Conservation (phyloP, 2,797 vertebrate genomes). For the Eupleurogrammus muticus region DNA sequence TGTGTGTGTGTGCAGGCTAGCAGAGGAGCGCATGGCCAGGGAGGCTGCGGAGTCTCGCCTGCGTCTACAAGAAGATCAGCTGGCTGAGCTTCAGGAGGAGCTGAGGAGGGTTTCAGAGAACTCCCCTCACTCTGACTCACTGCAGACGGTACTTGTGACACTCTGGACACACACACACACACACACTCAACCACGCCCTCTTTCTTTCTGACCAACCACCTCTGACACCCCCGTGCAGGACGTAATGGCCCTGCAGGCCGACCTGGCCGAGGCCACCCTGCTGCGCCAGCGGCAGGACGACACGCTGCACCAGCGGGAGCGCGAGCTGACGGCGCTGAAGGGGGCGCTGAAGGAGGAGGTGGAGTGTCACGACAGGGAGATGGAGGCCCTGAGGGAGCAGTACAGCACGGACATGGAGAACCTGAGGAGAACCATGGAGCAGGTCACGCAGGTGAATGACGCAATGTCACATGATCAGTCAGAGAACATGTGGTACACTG, state of each 20-base stretch:
- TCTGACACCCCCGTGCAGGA: conserved; percentile 78
- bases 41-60: conserved; percentile 82
- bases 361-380: conserved; percentile 89
- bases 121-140: conserved; percentile 66
- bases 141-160: conserved; percentile 82
- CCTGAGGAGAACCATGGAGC: conserved; percentile 89
- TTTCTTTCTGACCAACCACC: neutral
- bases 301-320: conserved; percentile 86
- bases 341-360: conserved; percentile 96
- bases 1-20: conserved; percentile 77
- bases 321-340: conserved; percentile 93
- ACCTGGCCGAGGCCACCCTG: conserved; percentile 85
- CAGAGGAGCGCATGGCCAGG: conserved; percentile 81
- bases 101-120: conserved; percentile 80
- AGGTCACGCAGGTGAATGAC: conserved; percentile 80
- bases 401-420: conserved; percentile 88
- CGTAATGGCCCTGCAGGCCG: conserved; percentile 84
- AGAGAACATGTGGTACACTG: no score
- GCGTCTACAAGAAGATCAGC: conserved; percentile 84
- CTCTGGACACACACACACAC: neutral
- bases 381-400: conserved; percentile 90
- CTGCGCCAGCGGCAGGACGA: conserved; percentile 88
- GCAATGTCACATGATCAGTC: neutral
- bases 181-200: neutral
- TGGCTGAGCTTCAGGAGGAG: conserved; percentile 86